Evolutionary conservation across 2,113 vertebrate genomes (phyloP), one percentile per base, ranked within the genome.

Genomic region (Tenebrosternarchus preto): DNA sequence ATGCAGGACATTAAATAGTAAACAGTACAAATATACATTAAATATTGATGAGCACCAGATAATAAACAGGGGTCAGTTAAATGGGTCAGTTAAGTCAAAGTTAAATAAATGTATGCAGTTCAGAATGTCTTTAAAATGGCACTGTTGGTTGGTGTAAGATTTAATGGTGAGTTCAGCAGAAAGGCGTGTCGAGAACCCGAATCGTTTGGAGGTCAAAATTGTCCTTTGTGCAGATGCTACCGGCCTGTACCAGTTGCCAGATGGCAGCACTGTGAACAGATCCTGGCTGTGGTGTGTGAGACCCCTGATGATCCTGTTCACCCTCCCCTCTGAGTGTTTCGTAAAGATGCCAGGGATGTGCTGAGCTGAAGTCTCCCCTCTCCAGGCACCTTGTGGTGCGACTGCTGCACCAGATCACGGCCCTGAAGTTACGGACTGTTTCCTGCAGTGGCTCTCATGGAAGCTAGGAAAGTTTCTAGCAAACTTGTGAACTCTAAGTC

Each of bases 241-340:
- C 22, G 31, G 27, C 36, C 29, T 24, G 9, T 50, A 36, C n/a
- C 27, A 6, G 53, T 70, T 15, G 25, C n/a, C 5, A 22, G 15
- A 68, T 57, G 53, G 53, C 46, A 68, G 64, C 53, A 57, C 12
- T 29, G 76, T 70, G 55, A 70, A 55, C 33, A 39, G 63, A 7
- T 24, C 63, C 33, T 53, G 50, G 4, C 76, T 56, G 24, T 12
- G 60, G 60, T 8, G 24, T 27, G 24, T 63, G n/a, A 25, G 76
- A 64, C 68, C 64, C 67, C 31, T 69, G 53, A 57, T 78, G 53
- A 69, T 56, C 67, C 63, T 25, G 64, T 24, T 1, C 22, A 43
- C 55, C 33, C 59, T 78, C 46, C 55, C 22, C 59, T 70, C 27
- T 46, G 50, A 39, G 24, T 39, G 31, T 36, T 55, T 59, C 50